Evolutionary conservation across 1,140 invertebrate species (phyloP), one percentile per base, ranked within the genome.

Genomic region (Limonius californicus): DNA sequence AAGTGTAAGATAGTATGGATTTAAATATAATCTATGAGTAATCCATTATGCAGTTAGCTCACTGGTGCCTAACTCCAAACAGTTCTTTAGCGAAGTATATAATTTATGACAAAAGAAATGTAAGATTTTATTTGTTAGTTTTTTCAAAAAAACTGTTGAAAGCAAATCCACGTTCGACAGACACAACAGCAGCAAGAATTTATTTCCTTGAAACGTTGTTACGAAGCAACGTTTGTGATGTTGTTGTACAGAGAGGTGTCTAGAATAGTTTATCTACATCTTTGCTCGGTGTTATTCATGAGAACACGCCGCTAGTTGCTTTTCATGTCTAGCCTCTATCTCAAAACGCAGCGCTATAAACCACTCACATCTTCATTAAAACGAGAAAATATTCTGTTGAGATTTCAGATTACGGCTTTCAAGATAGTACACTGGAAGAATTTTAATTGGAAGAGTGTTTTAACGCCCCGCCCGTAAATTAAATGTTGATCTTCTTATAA

Each of bases 331-430:
- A 39, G 35, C n/a, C 35, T 12, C 7, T 39, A 39, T 39, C 35
- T 39, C 35, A 39, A 39, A 39, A 39, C 11, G 35, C n/a, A 14
- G 35, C n/a, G 35, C 35, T 39, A 39, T 39, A 39, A 39, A 39
- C 35, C 35, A 39, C 35, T 39, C 35, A 39, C 35, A 39, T 39
- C 35, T 39, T 39, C 35, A 39, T 39, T 39, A 39, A 39, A 39
- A 39, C 35, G 8, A 12, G 35, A 39, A 39, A 39, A 39, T 39
- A 39, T 39, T 39, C 35, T n/a, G 35, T 39, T 39, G 8, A 39
- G 35, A 39, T 39, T 39, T 39, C 35, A 39, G 35, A 39, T 39
- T 39, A 14, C 11, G 35, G 8, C 35, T 2, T 39, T 12, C 35
- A n/a, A 27, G 35, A 39, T 39, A 12, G n/a, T 39, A 39, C 35